Conservation (phyloP, 2,888 invertebrate genomes). For the Hydropsyche betteni region DNA sequence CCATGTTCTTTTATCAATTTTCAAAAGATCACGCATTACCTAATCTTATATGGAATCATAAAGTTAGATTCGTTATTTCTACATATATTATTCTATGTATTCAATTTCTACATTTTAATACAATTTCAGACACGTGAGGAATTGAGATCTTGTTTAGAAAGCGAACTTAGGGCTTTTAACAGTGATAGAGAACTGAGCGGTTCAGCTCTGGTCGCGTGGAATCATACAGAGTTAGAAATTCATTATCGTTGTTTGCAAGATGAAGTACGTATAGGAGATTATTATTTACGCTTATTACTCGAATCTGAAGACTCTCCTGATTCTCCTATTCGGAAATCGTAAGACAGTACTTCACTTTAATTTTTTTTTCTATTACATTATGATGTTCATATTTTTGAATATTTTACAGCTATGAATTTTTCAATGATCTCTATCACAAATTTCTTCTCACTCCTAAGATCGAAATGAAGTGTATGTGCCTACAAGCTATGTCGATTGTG, state of each 20-base stretch:
- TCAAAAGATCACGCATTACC: conserved; percentile 92
- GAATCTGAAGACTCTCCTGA: conserved; percentile 89
- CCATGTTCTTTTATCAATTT: conserved; percentile 95
- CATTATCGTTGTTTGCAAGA: conserved; percentile 93
- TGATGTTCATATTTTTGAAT: background rate
- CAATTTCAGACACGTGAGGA: conserved; percentile 87
- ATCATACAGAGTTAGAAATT: conserved; percentile 96
- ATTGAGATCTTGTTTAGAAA: conserved; percentile 88
- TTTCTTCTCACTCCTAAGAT: conserved; percentile 92
- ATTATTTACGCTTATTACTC: conserved; percentile 92
- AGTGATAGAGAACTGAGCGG: conserved; percentile 89
- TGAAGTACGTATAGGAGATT: conserved; percentile 98
- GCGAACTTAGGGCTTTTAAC: conserved; percentile 89
- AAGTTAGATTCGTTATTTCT: conserved; percentile 65
- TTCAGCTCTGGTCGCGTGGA: conserved; percentile 91
- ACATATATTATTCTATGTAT: conserved; percentile 27
- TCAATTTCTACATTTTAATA: background rate
- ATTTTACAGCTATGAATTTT: conserved; percentile 85
- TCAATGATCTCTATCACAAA: conserved; percentile 97
- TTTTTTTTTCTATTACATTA: background rate
- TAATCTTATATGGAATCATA: conserved; percentile 99
- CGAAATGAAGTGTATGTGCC: conserved; percentile 96
- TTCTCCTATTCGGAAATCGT: conserved; percentile 90
- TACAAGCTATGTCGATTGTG: conserved; percentile 97
- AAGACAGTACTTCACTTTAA: conserved; percentile 59